These are phyloP conservation scores for Chloebia gouldiae DNA, from an alignment of 2,113 vertebrate genomes.

Conservation along the genomic window DNA sequence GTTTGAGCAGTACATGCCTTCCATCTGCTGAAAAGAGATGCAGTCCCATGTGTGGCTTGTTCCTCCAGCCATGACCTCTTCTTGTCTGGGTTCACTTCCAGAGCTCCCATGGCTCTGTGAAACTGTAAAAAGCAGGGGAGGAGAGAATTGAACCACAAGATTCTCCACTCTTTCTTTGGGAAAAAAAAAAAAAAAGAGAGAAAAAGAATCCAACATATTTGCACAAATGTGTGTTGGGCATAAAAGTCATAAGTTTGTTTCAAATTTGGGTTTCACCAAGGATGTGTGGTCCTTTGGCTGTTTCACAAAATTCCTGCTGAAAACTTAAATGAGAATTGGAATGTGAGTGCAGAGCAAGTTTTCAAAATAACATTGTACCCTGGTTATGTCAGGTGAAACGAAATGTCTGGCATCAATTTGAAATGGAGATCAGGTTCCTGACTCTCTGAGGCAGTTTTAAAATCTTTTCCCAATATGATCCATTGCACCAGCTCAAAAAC, in stretches of 20 bases:
- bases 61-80: background rate
- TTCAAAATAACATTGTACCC: background rate
- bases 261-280: background rate
- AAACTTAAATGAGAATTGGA: background rate
- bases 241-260: background rate
- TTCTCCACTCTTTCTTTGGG: background rate
- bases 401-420: background rate
- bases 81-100: background rate
- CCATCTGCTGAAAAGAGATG: background rate
- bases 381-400: background rate
- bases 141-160: background rate
- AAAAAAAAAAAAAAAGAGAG: background rate
- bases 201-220: fast-evolving
- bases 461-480: background rate
- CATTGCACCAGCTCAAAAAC: background rate
- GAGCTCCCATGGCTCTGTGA: background rate
- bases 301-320: background rate
- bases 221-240: fast-evolving
- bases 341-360: background rate
- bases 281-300: background rate
- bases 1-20: background rate
- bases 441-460: background rate
- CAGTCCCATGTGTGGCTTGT: background rate
- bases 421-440: background rate
- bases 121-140: background rate